Evolutionary conservation across 2,888 invertebrate species (phyloP), one percentile per base, ranked within the genome.

Genomic region (Chirona hameri): DNA sequence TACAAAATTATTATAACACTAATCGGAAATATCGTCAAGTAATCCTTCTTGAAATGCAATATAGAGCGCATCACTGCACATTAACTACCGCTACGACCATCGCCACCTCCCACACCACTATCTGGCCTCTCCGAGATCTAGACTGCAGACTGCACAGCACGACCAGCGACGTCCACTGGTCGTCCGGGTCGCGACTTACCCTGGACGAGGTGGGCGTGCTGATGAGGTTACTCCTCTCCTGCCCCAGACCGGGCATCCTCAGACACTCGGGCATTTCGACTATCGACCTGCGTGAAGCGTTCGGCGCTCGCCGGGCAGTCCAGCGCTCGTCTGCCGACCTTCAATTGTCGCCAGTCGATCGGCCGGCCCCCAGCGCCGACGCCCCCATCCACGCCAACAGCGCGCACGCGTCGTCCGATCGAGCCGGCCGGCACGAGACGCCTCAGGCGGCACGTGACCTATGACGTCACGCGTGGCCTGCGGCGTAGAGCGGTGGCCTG

Each of bases 261-360:
- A 76, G 76, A 18, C 76, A 76, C 76, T 76, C 76, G 1, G 76
- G 76, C 76, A 76, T 76, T 76, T 10, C 69, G 5, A 29, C 29
- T 29, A 29, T 10, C 69, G 69, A 24, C n/a, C 29, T 29, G 29
- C 29, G 29, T 69, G 10, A 29, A 1, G 29, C 18, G 65, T 69
- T 69, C n/a, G n/a, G 10, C 69, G 5, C 29, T 24, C 12, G 29
- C n/a, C 29, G 29, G 29, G 14, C 14, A 27, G 29, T 29, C 29
- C n/a, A 21, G n/a, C 60, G 10, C 60, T n/a, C 60, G 24, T 60
- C 60, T 60, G n/a, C 2, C 60, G 60, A 15, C 60, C 60, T 60
- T 60, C 48, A n/a, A n/a, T n/a, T 14, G 57, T 21, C 18, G 12
- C 15, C 12, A n/a, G 60, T 60, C 60, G 69, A 69, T 48, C 69